Evolutionary conservation across 1,140 invertebrate species (phyloP), one percentile per base, ranked within the genome.

Genomic region (Papilio machaon): DNA sequence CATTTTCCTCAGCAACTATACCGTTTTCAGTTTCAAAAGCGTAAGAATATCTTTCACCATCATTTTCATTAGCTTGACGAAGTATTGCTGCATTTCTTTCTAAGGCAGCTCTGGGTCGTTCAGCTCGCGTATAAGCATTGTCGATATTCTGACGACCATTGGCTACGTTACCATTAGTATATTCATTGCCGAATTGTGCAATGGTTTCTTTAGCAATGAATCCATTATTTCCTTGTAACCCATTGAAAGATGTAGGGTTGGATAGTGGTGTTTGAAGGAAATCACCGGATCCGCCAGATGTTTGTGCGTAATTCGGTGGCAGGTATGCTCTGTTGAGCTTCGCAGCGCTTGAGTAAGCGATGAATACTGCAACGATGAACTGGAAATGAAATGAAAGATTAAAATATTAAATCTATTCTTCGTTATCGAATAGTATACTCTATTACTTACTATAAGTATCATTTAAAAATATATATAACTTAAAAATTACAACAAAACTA

Each of bases 241-340:
- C 60, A n/a, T 35, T 49, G 70, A 52, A 49, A 15, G 73, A 73
- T 15, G n/a, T 17, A 47, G 81, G 46, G 23, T 82, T 83, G 10
- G 81, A 85, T 30, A 84, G 79, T 7, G 94, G 94, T 54, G 92
- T 85, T 80, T 91, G 88, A 3, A 95, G 83, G 79, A 93, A 88
- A 60, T 73, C 84, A n/a, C 91, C 92, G 17, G 88, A 89, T 3
- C 95, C 95, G 15, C 94, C 95, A 8, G 95, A 95, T 17, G 90
- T 87, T 73, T 92, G 92, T 11, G 95, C 96, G 64, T 94, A 89
- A 47, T 94, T 88, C 3, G 96, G 96, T 15, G 96, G 96, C 10
- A 96, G 94, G 85, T 96, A 96, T 7, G 94, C 95, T 81, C 94
- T 96, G 82, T 96, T 96, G 73, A 96, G 85, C 82, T 96, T 91